Base-by-base conservation (phyloP, 2,797 vertebrate species). In the Sebastiscus tertius region DNA sequence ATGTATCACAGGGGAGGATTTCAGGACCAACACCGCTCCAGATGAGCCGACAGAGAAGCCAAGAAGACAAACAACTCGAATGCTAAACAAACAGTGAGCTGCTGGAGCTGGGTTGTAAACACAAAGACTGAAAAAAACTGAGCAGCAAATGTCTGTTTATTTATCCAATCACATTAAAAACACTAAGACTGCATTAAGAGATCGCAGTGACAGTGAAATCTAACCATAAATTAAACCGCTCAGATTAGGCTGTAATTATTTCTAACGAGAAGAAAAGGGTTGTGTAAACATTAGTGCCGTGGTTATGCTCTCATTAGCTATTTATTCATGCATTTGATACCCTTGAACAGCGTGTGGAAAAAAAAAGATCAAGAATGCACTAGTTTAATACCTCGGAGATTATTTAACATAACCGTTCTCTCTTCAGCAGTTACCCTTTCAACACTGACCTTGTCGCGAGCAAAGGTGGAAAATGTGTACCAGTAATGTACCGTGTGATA, bases 221-320 rank as follows among this genome's bases (percentile, higher is more conserved):
- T 36, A 58, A 85, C 80, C 82, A 82, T 87, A 84, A 89, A 86
- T 87, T 87, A 84, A 83, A 81, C 52, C 29, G 60, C 71, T 86
- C 76, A 88, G 79, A 91, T 88, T 76, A 80, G 82, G 78, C 73
- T 64, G 79, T 29, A 81, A 89, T 89, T 86, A 71, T 72, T 85
- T 84, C 73, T 55, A 85, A 79, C 58, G 70, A 64, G 63, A 67
- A 61, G 72, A 71, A 70, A 86, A 75, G 75, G 67, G 61, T 82
- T 5, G 67, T 89, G 85, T 90, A 90, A 92, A 86, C 88, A 90
- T 86, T 67, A 80, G 79, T 77, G 73, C 39, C 10, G 67, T 73
- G 65, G 75, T 84, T 82, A 75, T 46, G 6, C 71, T 78, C 77
- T 79, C 24, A 68, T 87, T 84, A 79, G 79, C 72, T 81, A 79